phyloP scores from a whole-genome alignment of 2,888 invertebrate species.

The Marronus borbonicus region DNA sequence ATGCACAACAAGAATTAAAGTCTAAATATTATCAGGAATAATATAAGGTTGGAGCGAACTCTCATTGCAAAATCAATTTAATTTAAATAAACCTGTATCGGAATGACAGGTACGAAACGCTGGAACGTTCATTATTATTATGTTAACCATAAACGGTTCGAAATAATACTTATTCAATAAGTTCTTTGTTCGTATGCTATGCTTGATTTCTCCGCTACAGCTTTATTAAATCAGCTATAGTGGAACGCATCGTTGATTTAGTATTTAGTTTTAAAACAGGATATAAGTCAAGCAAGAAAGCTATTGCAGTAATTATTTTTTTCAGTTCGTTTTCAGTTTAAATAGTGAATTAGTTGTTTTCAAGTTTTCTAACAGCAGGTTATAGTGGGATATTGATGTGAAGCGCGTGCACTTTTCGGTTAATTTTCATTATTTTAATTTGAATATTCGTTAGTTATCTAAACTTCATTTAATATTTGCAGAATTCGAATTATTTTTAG shows the following conservation, averaged over 20 bases:
- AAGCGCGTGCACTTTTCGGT: no score
- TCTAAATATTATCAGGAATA: conserved; percentile 14
- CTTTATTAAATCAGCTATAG: conserved; percentile 25
- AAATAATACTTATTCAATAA: conserved; percentile 41
- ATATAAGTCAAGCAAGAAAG: conserved; percentile 1
- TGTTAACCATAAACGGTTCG: conserved; percentile 45
- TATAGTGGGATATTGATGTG: no score
- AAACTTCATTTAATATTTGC: no score
- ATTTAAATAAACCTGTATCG: conserved; percentile 46
- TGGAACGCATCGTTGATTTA: conserved; percentile 10
- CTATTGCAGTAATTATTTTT: no score
- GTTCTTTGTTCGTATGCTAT: conserved; percentile 41
- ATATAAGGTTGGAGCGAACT: conserved; percentile 8
- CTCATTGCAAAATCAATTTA: conserved; percentile 47
- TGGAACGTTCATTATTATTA: conserved; percentile 48
- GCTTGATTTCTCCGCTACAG: conserved; percentile 42
- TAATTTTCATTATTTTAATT: no score
- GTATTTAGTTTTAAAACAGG: conserved; percentile 5
- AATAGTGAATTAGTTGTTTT: no score
- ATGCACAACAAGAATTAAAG: neutral
- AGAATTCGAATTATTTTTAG: no score
- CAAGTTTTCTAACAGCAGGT: no score
- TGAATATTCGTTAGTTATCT: no score
- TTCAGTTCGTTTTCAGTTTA: no score
- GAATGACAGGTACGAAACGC: conserved; percentile 30